Conservation (phyloP, 2,797 vertebrate genomes). For the Avahi laniger region DNA sequence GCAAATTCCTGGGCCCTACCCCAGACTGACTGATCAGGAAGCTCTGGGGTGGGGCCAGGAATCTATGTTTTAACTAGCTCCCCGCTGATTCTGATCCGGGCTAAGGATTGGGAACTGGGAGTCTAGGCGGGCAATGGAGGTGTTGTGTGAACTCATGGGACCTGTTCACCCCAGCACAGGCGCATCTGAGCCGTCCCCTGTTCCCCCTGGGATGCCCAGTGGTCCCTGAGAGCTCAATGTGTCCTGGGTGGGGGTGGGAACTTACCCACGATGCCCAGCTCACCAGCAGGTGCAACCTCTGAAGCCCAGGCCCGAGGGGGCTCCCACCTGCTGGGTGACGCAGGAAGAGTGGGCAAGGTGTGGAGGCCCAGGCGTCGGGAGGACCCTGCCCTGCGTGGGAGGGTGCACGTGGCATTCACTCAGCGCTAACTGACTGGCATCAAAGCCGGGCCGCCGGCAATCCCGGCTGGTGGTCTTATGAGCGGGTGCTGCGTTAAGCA, state of each 20-base stretch:
- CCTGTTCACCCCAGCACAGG: too few species aligned
- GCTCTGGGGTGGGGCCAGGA: neutral
- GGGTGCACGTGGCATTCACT: rapidly evolving
- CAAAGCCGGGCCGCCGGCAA: rapidly evolving
- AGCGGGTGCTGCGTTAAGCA: rapidly evolving
- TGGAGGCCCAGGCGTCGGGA: neutral
- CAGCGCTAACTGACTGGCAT: rapidly evolving
- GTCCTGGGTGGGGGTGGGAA: rapidly evolving
- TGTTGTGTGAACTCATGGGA: too few species aligned
- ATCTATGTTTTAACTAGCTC: neutral
- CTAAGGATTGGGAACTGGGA: neutral
- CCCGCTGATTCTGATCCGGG: neutral
- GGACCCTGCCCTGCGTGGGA: neutral
- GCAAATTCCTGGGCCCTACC: rapidly evolving
- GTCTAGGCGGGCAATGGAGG: too few species aligned
- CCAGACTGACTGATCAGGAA: neutral
- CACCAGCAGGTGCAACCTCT: neutral
- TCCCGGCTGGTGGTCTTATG: rapidly evolving
- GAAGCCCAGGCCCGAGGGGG: neutral
- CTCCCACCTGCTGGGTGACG: neutral
- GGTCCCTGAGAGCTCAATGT: neutral
- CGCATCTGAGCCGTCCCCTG: neutral
- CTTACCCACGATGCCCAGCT: neutral
- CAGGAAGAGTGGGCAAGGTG: neutral
- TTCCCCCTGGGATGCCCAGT: neutral